Base-by-base conservation (phyloP, 2,113 vertebrate species). In the Anas platyrhynchos region DNA sequence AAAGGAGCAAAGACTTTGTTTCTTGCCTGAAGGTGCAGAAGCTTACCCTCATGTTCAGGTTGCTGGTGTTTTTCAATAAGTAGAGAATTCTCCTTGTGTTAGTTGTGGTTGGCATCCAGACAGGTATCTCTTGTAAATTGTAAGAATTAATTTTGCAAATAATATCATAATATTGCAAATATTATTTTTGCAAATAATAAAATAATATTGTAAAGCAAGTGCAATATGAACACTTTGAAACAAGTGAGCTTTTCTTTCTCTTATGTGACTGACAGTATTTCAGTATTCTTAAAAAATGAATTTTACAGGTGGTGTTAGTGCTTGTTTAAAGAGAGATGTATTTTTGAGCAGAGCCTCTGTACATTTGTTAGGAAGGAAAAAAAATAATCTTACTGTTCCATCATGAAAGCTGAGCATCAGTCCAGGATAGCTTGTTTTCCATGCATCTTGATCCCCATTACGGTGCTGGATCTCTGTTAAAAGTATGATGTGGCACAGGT, bases 261-360 rank as follows among this genome's bases (percentile, higher is more conserved):
- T 82, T 59, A 16, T 27, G 55, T n/a, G 26, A 20, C 20, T 62
- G 63, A 80, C 27, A 27, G 16, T 17, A 65, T 9, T 2, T 27
- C 11, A 58, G 0, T 63, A 7, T n/a, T 65, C 10, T 66, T 65
- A 31, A 54, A 68, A 69, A 16, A 48, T 8, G 0, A 31, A 41
- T 90, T 59, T 31, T 66, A 8, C 34, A 13, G 34, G 8, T 23
- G 23, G 23, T 52, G 31, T 27, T 74, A 83, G 15, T 13, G 5
- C 12, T 89, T 56, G 10, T 31, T 81, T 66, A 34, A 32, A 59
- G 56, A 26, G 11, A 59, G 9, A 0, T 31, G 0, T 81, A 58
- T 21, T 48, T 34, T 32, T 72, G 25, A 72, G 54, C 29, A 20
- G 15, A 52, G 32, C 4, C 22, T 68, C 44, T 65, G 38, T 56